Base-by-base conservation (phyloP, 2,888 invertebrate species). In the Harpagoxenus sublaevis region DNA sequence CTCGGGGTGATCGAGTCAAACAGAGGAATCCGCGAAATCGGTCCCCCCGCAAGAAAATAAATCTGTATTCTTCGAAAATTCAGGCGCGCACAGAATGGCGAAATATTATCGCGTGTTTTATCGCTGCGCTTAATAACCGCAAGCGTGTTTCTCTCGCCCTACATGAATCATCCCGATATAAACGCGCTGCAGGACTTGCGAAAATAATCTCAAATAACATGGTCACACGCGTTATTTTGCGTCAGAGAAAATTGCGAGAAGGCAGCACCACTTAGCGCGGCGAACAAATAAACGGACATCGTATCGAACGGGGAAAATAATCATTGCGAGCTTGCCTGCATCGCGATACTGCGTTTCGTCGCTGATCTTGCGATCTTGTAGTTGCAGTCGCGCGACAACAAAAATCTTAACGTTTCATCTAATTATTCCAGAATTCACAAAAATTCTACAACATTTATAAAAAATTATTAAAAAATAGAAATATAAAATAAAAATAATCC, bases 231-330 rank as follows among this genome's bases (percentile, higher is more conserved):
- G 79, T 28, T 79, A 79, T 71, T 79, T 39, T 79, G 73, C 79
- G 79, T 79, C 79, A 79, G 79, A 79, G 71, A 60, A 79, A 79
- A 79, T 79, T 4, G 60, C 60, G 60, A 39, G 71, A 79, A 79
- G 31, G 35, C 60, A 60, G 78, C 55, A 70, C 48, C 71, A 23
- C 57, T 79, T 60, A 79, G 71, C 57, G 10, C 9, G 45, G 15
- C 31, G 60, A 51, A 48, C 71, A 79, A 79, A 79, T 71, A 79
- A 79, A 79, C 71, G 60, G 35, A 71, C n/a, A 18, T 48, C 3
- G 18, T 60, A 71, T 71, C 48, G 60, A 60, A 23, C 18, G 18
- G 18, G 18, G 28, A 79, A 79, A 79, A 79, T 79, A 79, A 79
- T 71, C 79, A 71, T 4, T 8, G 48, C 12, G 48, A 71, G 35